Evolutionary conservation across 2,797 vertebrate genomes (phyloP), one percentile per base, ranked within the genome.

Genomic region (Chelon auratus): DNA sequence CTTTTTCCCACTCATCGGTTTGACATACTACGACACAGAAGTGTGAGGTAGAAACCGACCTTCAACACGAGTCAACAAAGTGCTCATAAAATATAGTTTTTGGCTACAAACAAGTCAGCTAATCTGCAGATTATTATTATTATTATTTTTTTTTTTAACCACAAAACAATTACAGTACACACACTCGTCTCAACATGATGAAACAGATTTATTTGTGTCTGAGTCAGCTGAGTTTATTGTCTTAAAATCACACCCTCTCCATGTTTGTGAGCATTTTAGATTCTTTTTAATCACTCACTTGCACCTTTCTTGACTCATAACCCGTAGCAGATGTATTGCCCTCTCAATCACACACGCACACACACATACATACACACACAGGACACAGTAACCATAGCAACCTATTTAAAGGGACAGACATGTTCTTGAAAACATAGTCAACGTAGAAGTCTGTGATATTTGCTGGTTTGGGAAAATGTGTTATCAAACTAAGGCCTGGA

Each of bases 61-160:
- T 30, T 50, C 50, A 62, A 62, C 58, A 80, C 39, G 3, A 86
- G 55, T 62, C 12, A 9, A 69, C 47, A 72, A 80, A 72, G 70
- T 82, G 78, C 77, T 73, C 54, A 54, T 62, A 82, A 76, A 75
- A 68, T 77, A 69, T 45, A 14, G 77, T 59, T 56, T 30, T 65
- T 43, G 42, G 64, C 64, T 79, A 75, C 58, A 39, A 50, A 3
- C 54, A 55, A 13, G 9, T 62, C 18, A n/a, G 45, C 8, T 42
- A 15, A 8, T 47, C 15, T 7, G n/a, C 6, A 47, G n/a, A n/a
- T 17, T 52, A n/a, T n/a, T n/a, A n/a, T n/a, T n/a, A n/a, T 45
- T 70, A 1, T 59, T 5, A 15, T 68, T 7, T 45, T 79, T 75
- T 68, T 9, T 45, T 79, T 75, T 37, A 55, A 73, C 37, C 39